A percentile compares a stretch with the other conserved stretches of the same genome.
phyloP scores from a whole-genome alignment of 2,113 vertebrate species.

The Hydrochoerus hydrochaeris region DNA sequence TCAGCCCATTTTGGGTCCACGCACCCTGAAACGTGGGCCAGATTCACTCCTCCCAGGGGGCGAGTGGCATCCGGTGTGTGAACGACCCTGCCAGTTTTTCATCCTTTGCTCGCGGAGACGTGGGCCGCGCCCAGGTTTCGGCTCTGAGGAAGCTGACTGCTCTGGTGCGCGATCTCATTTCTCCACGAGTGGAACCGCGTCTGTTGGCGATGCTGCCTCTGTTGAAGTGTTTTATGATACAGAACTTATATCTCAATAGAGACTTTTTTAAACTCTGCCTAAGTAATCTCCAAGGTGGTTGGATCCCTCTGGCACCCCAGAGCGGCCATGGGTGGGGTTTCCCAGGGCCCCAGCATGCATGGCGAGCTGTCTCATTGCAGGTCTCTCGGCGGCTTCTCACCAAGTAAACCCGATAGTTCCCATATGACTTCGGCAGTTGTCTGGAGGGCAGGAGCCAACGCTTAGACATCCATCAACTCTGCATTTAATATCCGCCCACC shows the following conservation, averaged over 20 bases:
- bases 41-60: background rate
- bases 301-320: too few relatives aligned
- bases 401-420: background rate
- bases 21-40: fast-evolving
- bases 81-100: fast-evolving
- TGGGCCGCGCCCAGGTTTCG: background rate
- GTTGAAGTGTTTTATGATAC: background rate
- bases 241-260: background rate
- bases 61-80: fast-evolving
- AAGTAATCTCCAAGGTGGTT: background rate
- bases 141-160: background rate
- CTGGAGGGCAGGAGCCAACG: background rate
- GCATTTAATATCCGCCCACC: background rate
- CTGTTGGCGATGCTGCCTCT: too few relatives aligned
- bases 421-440: background rate
- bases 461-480: too few relatives aligned
- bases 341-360: too few relatives aligned
- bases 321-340: background rate
- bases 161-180: too few relatives aligned
- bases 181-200: background rate
- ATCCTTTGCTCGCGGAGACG: fast-evolving
- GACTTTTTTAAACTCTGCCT: background rate
- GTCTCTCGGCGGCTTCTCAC: background rate
- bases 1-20: fast-evolving
- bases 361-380: background rate